phyloP scores from a whole-genome alignment of 2,113 vertebrate genomes.

The Aleadryas rufinucha region DNA sequence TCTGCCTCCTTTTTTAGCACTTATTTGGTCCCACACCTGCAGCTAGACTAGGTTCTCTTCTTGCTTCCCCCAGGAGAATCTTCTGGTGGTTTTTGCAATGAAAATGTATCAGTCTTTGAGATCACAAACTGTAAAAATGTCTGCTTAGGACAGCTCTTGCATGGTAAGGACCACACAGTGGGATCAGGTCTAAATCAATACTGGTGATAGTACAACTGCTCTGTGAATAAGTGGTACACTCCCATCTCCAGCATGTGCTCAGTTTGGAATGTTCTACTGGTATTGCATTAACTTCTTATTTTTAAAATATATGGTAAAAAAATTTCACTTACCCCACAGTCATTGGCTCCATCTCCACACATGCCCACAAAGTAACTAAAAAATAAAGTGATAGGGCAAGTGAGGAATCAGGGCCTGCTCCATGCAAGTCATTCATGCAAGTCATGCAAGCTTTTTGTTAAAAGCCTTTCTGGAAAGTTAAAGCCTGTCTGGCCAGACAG shows the following conservation, averaged over 20 bases:
- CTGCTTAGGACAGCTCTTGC: neutral
- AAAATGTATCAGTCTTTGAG: neutral
- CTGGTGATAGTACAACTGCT: neutral
- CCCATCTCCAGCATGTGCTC: neutral
- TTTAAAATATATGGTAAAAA: neutral
- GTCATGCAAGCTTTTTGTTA: neutral
- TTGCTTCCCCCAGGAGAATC: neutral
- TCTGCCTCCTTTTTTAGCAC: neutral
- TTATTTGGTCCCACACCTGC: neutral
- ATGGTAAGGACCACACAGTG: neutral
- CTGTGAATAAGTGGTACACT: neutral
- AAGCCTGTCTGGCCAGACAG: neutral
- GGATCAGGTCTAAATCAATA: neutral
- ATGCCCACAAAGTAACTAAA: slow-evolving; percentile 81
- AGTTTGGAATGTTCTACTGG: neutral
- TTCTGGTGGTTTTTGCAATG: neutral
- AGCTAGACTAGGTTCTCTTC: neutral
- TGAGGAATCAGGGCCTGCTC: neutral
- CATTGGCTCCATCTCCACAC: slow-evolving; percentile 83
- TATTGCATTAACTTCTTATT: neutral
- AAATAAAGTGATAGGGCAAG: neutral
- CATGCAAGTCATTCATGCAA: neutral
- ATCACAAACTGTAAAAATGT: neutral
- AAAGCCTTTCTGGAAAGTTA: neutral
- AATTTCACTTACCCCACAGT: slow-evolving; percentile 77